Conservation (phyloP, 2,797 vertebrate genomes). For the Cyclura pinguis region DNA sequence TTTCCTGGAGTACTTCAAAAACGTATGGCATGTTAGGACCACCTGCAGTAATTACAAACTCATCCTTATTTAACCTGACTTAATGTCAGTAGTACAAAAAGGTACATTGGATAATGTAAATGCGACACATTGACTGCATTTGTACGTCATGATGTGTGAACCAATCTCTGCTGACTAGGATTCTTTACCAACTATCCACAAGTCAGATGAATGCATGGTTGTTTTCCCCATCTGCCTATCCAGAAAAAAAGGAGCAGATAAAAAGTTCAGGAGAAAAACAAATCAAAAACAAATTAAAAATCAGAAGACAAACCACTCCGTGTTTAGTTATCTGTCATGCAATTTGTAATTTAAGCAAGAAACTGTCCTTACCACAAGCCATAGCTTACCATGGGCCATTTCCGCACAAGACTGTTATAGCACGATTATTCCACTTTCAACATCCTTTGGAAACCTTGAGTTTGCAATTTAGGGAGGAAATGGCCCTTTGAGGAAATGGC, state of each 20-base stretch:
- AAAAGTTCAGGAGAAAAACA: not conserved
- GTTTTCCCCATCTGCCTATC: not conserved
- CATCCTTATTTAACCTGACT: not conserved
- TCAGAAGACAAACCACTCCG: not conserved
- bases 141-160: not conserved
- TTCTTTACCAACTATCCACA: not conserved
- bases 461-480: no score
- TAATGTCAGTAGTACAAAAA: constrained; percentile 15
- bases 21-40: not conserved
- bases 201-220: not conserved
- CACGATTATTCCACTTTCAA: no score
- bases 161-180: not conserved
- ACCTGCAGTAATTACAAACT: constrained; percentile 19
- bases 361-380: not conserved
- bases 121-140: not conserved
- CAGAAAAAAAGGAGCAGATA: not conserved
- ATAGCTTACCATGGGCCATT: not conserved
- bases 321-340: not conserved
- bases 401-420: no score
- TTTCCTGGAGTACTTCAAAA: constrained; percentile 25
- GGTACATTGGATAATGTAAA: not conserved
- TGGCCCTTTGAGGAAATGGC: no score
- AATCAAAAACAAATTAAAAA: not conserved
- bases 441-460: no score
- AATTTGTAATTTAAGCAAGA: not conserved